Conservation (phyloP, 1,140 invertebrate species). For the Pachypeltis micranthus region DNA sequence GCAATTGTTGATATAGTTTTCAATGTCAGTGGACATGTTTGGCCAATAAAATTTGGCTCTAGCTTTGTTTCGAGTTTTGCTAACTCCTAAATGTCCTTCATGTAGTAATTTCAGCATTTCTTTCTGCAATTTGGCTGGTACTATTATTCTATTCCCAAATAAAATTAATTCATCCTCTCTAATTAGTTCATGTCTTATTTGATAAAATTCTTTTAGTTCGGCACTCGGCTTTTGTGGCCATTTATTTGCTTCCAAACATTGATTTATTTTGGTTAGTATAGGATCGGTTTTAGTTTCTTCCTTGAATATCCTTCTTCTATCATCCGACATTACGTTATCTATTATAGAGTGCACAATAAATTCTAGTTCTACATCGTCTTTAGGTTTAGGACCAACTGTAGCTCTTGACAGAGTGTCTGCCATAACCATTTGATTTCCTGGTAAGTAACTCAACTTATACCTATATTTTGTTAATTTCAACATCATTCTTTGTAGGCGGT, state of each 20-base stretch:
- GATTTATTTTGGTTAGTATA: conserved; percentile 1
- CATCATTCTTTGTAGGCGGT: conserved; percentile 2
- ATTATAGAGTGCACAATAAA: neutral
- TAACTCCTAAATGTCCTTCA: conserved; percentile 10
- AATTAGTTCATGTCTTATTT: conserved; percentile 10
- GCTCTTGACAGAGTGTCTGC: too few relatives aligned
- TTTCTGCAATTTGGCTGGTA: neutral
- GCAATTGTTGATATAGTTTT: neutral
- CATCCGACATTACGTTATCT: neutral
- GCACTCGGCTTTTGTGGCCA: conserved; percentile 4
- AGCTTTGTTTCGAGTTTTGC: neutral
- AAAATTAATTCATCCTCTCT: conserved; percentile 1
- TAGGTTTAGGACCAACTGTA: too few relatives aligned
- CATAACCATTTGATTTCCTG: too few relatives aligned
- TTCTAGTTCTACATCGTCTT: neutral
- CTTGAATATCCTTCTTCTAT: conserved; percentile 1
- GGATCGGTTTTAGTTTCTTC: conserved; percentile 5
- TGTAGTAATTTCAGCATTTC: neutral
- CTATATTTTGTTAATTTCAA: too few relatives aligned
- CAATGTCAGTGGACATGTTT: conserved; percentile 9
- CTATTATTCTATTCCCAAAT: conserved; percentile 8
- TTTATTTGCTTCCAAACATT: neutral
- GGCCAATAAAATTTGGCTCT: conserved; percentile 11
- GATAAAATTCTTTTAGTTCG: neutral
- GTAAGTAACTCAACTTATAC: too few relatives aligned